phyloP scores from a whole-genome alignment of 2,797 vertebrate genomes.

The Heteromormyrus szaboi region DNA sequence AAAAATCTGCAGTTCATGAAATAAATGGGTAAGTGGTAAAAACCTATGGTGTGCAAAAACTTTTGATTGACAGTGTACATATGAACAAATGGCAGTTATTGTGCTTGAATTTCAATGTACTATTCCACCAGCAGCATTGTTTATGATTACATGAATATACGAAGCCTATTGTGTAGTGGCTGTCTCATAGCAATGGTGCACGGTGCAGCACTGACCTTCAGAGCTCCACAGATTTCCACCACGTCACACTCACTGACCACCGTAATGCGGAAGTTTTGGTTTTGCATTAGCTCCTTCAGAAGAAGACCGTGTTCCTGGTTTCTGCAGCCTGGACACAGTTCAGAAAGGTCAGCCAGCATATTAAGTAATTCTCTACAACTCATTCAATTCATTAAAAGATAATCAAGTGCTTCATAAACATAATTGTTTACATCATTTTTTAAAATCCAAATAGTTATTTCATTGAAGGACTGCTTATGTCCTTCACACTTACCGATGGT shows the following conservation, averaged over 20 bases:
- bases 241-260: slow-evolving; percentile 87
- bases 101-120: neutral
- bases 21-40: too few relatives aligned
- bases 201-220: slow-evolving; percentile 72
- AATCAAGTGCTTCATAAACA: neutral
- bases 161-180: neutral
- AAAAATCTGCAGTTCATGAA: too few relatives aligned
- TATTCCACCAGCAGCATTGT: neutral
- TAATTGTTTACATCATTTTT: neutral
- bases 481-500: slow-evolving; percentile 78
- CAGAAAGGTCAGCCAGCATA: neutral
- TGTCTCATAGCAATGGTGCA: neutral
- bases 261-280: slow-evolving; percentile 80
- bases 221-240: slow-evolving; percentile 94
- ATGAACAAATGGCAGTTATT: neutral
- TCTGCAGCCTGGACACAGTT: slow-evolving; percentile 70
- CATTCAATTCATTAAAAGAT: neutral
- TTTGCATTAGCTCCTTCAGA: slow-evolving; percentile 93
- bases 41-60: too few relatives aligned
- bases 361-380: neutral
- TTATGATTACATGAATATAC: neutral
- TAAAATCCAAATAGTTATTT: neutral
- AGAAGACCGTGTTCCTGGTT: slow-evolving; percentile 68
- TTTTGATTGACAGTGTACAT: neutral
- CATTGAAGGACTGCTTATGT: neutral